Percentiles rank a stretch among this genome's conserved stretches.
Evolutionary conservation across 2,113 vertebrate species (phyloP).

Genomic region (Pelusios castaneus): DNA sequence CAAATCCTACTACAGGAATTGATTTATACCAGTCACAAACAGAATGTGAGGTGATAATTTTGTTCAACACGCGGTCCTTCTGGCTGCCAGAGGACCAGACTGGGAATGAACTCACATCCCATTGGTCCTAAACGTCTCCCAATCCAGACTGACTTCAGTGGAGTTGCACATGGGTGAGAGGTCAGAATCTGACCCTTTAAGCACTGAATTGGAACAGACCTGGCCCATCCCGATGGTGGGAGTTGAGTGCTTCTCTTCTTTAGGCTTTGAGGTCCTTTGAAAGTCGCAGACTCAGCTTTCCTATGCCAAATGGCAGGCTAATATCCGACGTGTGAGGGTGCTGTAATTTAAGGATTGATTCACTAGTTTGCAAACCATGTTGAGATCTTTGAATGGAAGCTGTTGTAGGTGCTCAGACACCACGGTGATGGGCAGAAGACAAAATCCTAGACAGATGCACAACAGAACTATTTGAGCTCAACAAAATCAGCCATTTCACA

Average conservation of each 20-base stretch:
- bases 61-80: neutral
- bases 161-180: neutral
- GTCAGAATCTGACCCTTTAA: neutral
- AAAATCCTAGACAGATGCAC: neutral
- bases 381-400: neutral
- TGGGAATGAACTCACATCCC: neutral
- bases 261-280: neutral
- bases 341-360: neutral
- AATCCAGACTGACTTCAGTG: neutral
- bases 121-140: neutral
- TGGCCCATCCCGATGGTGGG: too few species aligned
- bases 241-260: neutral
- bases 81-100: neutral
- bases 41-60: neutral
- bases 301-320: neutral
- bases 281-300: neutral
- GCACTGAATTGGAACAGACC: neutral
- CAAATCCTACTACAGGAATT: neutral
- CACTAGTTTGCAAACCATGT: neutral
- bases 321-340: neutral
- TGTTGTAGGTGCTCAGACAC: neutral
- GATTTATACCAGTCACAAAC: neutral
- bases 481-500: neutral
- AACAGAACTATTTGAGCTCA: neutral
- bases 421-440: rapidly evolving